These are phyloP conservation scores for Hemiscyllium ocellatum DNA, from an alignment of 2,113 vertebrate genomes.

Conservation along the genomic window DNA sequence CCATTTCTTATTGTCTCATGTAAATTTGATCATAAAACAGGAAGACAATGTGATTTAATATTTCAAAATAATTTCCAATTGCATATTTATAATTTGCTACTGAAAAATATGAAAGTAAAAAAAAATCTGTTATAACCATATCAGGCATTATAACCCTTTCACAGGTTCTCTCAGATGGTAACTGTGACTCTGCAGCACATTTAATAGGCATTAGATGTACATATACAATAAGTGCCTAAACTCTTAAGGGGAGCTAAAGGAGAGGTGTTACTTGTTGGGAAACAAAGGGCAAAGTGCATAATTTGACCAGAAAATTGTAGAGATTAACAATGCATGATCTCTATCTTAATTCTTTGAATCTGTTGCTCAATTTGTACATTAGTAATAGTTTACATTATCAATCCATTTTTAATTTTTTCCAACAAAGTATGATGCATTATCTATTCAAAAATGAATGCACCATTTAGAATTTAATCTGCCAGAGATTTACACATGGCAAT, in stretches of 20 bases:
- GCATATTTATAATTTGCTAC: not conserved
- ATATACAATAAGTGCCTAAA: not conserved
- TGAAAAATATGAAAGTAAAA: not conserved
- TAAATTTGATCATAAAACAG: not conserved
- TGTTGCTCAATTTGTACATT: not conserved
- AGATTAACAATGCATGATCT: not conserved
- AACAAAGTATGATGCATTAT: not conserved
- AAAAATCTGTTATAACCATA: not conserved
- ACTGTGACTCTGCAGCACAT: not conserved
- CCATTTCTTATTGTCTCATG: not conserved
- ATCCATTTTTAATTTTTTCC: not conserved
- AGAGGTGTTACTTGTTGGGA: too few relatives aligned
- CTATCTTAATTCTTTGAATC: not conserved
- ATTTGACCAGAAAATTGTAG: not conserved
- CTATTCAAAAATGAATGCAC: not conserved
- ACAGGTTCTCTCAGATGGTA: not conserved
- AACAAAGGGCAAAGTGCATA: not conserved
- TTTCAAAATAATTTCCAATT: not conserved
- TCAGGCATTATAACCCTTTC: not conserved
- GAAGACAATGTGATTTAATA: not conserved
- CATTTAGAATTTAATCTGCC: not conserved
- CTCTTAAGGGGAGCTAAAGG: too few relatives aligned
- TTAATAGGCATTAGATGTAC: not conserved
- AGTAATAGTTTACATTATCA: not conserved
- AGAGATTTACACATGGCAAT: not conserved